Evolutionary conservation across 2,888 invertebrate genomes (phyloP).

Genomic region (Chrysotoxum bicinctum): DNA sequence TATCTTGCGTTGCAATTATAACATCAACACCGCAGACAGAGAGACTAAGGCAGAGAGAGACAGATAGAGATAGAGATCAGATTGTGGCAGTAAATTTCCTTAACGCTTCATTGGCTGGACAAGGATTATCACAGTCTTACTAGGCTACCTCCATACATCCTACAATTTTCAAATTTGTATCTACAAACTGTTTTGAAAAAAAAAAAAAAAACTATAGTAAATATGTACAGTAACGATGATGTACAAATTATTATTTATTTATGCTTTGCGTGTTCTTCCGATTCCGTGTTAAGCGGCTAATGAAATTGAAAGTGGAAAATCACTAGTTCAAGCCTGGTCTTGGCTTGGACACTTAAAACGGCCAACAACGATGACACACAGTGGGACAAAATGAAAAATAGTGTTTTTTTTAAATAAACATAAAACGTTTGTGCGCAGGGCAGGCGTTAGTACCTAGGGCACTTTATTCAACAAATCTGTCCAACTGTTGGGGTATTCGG

Average conservation of each 20-base stretch:
- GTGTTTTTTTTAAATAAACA: no score
- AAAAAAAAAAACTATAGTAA: not conserved
- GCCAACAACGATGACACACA: not conserved
- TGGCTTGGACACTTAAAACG: not conserved
- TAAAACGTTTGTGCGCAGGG: no score
- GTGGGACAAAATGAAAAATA: not conserved
- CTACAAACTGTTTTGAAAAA: constrained; percentile 12
- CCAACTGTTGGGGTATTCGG: no score
- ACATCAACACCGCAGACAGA: constrained; percentile 29
- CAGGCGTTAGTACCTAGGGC: no score
- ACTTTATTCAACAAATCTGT: no score
- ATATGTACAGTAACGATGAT: not conserved
- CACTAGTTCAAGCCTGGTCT: constrained; percentile 42
- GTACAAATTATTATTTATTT: constrained; percentile 52
- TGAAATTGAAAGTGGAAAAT: constrained; percentile 74
- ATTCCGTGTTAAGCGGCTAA: constrained; percentile 74
- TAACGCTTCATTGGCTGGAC: constrained; percentile 12
- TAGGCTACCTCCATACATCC: not conserved
- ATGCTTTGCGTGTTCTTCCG: constrained; percentile 70
- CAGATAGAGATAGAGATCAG: not conserved
- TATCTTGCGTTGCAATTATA: constrained; percentile 53
- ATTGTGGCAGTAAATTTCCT: not conserved
- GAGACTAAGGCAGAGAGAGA: not conserved
- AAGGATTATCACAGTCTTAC: constrained; percentile 8
- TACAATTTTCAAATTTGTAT: constrained; percentile 20